Base-by-base conservation (phyloP, 2,888 invertebrate genomes). In the Arctia plantaginis region DNA sequence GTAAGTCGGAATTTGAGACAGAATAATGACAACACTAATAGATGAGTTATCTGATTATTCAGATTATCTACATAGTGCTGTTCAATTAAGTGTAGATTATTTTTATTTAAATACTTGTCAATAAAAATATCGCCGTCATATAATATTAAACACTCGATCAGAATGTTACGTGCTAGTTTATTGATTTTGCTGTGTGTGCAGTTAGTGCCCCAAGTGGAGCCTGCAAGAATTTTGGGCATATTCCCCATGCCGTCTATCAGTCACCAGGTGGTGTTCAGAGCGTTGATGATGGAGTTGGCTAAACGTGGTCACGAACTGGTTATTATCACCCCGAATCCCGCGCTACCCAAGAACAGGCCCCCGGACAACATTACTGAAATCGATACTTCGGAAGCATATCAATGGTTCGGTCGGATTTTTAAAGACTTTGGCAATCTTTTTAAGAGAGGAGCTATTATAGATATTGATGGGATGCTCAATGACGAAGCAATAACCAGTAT, bases 241-340 rank as follows among this genome's bases (percentile, higher is more conserved):
- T 84, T 92, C 64, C 87, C 93, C 0, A 85, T 87, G 3, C 89
- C 93, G 0, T 91, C 92, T 0, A 85, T 91, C 62, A 93, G 92
- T 73, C 94, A 94, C 71, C 93, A 93, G 80, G 81, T 92, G 0
- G 89, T 90, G 0, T 91, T 86, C 67, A 85, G 88, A 47, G 85
- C 89, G 1, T 74, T 94, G 0, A 88, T 90, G 51, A 80, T 87
- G 20, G 91, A 90, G 47, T 79, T 95, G 51, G 89, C 87, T 0
- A 83, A 80, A 64, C 86, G 91, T 10, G 94, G 94, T 3, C 94
- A 95, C 65, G 87, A 94, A 68, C 65, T 95, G 0, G 86, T 90
- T 0, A 80, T 93, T 0, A 73, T 93, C 13, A 92, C 94, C 0
- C 78, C 94, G 10, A 72, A 92, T 70, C 92, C 93, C 3, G 82